Evolutionary conservation across 2,888 invertebrate genomes (phyloP).

Genomic region (Drosophila emarginata): DNA sequence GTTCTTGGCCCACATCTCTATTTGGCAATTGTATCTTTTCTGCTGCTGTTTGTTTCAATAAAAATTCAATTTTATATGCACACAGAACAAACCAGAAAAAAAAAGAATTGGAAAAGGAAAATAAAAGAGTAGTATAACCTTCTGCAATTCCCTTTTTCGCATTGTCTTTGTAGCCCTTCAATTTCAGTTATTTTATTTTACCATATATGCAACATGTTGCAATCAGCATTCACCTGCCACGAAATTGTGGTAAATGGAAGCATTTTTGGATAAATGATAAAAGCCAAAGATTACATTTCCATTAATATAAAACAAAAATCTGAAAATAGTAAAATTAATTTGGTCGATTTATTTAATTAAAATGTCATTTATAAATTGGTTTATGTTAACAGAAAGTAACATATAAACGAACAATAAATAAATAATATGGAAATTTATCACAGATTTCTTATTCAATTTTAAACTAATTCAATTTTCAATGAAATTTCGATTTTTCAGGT

Average conservation of each 20-base stretch:
- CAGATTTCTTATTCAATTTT: not conserved
- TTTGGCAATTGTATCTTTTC: conserved; percentile 41
- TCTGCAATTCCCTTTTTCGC: conserved; percentile 4
- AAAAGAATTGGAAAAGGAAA: not conserved
- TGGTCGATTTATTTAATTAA: not conserved
- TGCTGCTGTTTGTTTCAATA: conserved; percentile 53
- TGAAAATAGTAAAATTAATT: not conserved
- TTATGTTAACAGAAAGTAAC: not conserved
- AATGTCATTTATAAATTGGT: not conserved
- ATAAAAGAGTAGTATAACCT: not conserved
- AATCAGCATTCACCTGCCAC: conserved; percentile 31
- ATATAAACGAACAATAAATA: not conserved
- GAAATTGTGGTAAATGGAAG: conserved; percentile 6
- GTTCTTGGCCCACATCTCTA: conserved; percentile 8
- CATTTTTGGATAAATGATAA: not conserved
- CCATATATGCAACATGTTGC: conserved; percentile 49
- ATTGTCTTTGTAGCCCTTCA: conserved; percentile 5
- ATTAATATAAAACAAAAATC: not conserved
- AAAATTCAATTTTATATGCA: conserved; percentile 61
- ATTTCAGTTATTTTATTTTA: conserved; percentile 21
- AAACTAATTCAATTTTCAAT: not conserved
- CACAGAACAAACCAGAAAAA: conserved; percentile 7
- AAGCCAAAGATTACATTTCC: conserved; percentile 4
- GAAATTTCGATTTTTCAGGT: not conserved
- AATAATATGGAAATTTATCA: not conserved